Base-by-base conservation (phyloP, 2,888 invertebrate genomes). In the Phrixothrix hirtus region DNA sequence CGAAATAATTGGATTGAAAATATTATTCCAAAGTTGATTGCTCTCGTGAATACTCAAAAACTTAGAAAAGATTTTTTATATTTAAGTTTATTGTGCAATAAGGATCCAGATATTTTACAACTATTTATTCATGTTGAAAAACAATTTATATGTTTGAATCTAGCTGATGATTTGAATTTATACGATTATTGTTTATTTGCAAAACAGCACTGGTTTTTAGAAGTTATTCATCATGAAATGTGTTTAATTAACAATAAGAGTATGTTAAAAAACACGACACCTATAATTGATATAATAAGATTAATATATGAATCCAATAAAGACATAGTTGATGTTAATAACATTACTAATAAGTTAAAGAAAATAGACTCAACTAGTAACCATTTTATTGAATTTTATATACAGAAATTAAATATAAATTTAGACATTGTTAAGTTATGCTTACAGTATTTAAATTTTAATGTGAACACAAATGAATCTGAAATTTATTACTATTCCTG, bases 121-220 rank as follows among this genome's bases (percentile, higher is more conserved):
- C 13, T n/a, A 11, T 31, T 62, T 14, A 14, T 56, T 3, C 55
- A 66, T 32, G 68, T 65, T 52, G 69, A 73, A 42, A 64, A 64
- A 43, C 30, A 42, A 9, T 32, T 53, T 17, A 60, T 67, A 16
- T 59, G 59, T 25, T 52, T 73, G 10, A 59, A 69, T 52, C 34
- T 72, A 25, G 55, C 58, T 27, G 64, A 70, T 57, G 61, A 71
- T 15, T 57, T 59, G 16, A 65, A 67, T 3, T 51, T 74, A 16
- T 74, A 66, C 60, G 65, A 70, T 58, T 72, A 67, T 60, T 67
- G 68, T 38, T 59, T 70, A 48, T 69, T 66, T 52, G 67, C 66
- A 43, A 66, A 66, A 10, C 49, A 62, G 25, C 73, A 75, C 59
- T 76, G 76, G 76, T 59, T 76, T 47, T 52, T 64, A 39, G 61